These are phyloP conservation scores for Cryptocephalus moraei DNA, from an alignment of 2,888 invertebrate species.

Conservation along the genomic window DNA sequence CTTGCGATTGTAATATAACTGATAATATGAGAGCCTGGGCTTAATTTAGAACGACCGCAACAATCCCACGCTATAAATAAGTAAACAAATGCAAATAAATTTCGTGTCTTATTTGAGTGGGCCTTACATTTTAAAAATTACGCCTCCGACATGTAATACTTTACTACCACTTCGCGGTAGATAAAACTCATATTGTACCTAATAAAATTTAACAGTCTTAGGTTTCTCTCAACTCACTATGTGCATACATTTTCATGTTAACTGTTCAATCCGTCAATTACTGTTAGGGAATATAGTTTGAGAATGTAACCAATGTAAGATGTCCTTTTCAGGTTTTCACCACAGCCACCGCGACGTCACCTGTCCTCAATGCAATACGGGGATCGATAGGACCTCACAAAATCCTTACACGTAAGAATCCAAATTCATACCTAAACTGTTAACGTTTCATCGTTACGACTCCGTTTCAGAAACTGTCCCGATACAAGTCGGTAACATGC, in stretches of 20 bases:
- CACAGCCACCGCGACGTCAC: slow-evolving; percentile 13
- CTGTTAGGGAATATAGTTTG: too few relatives aligned
- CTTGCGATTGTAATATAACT: too few relatives aligned
- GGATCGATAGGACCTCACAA: slow-evolving; percentile 25
- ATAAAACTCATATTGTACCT: neutral
- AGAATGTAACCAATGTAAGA: neutral
- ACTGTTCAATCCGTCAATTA: too few relatives aligned
- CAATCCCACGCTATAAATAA: too few relatives aligned
- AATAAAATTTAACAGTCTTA: neutral
- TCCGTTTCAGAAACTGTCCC: slow-evolving; percentile 35
- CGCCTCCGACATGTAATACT: neutral
- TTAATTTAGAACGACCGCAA: too few relatives aligned
- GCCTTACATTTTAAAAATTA: too few relatives aligned
- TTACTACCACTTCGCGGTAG: neutral
- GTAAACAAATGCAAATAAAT: too few relatives aligned
- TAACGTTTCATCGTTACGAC: neutral
- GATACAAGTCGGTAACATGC: slow-evolving; percentile 44
- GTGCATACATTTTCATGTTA: too few relatives aligned
- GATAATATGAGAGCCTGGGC: too few relatives aligned
- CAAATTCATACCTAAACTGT: neutral
- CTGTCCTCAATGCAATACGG: slow-evolving; percentile 6
- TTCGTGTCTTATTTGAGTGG: too few relatives aligned
- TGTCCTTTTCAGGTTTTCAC: slow-evolving; percentile 11
- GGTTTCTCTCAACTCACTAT: too few relatives aligned
- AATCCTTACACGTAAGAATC: slow-evolving; percentile 31